Evolutionary conservation across 2,888 invertebrate species (phyloP).

Genomic region (Thelaira solivaga): DNA sequence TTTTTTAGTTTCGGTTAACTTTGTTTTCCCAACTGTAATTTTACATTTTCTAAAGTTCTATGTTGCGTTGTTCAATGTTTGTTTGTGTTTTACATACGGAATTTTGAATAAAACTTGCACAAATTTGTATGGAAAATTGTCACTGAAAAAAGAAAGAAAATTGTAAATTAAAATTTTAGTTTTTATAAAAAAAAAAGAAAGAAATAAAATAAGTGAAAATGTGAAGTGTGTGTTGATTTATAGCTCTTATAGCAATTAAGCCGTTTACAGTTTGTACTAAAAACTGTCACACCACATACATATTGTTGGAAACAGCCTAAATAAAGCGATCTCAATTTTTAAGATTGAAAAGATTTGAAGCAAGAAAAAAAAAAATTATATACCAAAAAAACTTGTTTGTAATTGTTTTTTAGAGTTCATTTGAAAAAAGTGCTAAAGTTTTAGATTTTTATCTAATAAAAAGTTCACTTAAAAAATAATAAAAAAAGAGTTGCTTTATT

Average conservation of each 20-base stretch:
- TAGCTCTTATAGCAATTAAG: neutral
- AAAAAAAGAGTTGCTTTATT: neutral
- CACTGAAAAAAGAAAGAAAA: no score
- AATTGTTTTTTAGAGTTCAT: neutral
- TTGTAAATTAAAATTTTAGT: no score
- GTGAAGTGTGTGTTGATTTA: constrained; percentile 33
- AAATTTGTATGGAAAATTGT: no score
- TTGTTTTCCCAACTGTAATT: constrained; percentile 1
- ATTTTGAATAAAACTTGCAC: neutral
- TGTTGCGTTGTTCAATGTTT: neutral
- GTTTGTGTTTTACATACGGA: neutral
- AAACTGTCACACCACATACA: no score
- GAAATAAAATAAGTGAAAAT: constrained; percentile 47
- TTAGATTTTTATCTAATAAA: constrained; percentile 19
- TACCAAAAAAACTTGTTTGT: constrained; percentile 15
- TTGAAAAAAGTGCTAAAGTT: neutral
- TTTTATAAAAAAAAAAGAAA: neutral
- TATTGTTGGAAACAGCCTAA: neutral
- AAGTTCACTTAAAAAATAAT: constrained; percentile 13
- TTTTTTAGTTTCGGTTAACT: constrained; percentile 26
- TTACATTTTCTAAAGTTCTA: constrained; percentile 39
- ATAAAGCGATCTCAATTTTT: constrained; percentile 16
- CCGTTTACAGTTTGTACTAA: neutral
- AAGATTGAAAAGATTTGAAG: no score
- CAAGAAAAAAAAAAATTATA: neutral